Evolutionary conservation across 2,888 invertebrate genomes (phyloP).

Genomic region (Trissolcus japonicus): DNA sequence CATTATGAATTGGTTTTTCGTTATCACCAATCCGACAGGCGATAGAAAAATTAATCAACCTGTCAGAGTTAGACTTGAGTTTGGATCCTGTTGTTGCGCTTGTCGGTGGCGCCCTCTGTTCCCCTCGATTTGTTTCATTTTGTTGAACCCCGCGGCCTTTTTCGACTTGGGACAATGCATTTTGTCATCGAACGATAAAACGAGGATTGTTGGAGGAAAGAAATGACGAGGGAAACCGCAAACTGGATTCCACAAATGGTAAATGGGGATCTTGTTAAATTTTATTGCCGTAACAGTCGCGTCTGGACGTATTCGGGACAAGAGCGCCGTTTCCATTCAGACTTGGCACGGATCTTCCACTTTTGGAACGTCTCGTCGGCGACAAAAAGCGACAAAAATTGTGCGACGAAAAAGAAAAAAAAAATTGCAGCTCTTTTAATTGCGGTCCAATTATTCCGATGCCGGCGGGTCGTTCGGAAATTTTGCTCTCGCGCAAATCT

Average conservation of each 20-base stretch:
- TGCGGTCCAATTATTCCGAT: constrained; percentile 66
- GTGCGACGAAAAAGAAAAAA: neutral
- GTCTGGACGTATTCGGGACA: constrained; percentile 62
- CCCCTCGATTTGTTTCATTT: too few relatives aligned
- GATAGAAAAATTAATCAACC: too few relatives aligned
- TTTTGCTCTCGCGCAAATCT: constrained; percentile 38
- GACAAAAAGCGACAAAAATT: constrained; percentile 53
- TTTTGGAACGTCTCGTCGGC: constrained; percentile 36
- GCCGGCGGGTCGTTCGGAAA: constrained; percentile 11
- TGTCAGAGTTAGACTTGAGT: too few relatives aligned
- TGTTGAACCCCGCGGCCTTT: too few relatives aligned
- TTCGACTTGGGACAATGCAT: too few relatives aligned
- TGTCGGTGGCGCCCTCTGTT: too few relatives aligned
- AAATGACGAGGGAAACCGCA: constrained; percentile 25
- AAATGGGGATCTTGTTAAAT: constrained; percentile 71
- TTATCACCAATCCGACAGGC: too few relatives aligned
- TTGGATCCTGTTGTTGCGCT: too few relatives aligned
- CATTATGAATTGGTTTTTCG: too few relatives aligned
- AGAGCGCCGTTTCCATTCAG: constrained; percentile 65
- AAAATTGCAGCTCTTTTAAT: constrained; percentile 60
- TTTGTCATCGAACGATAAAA: constrained; percentile 1
- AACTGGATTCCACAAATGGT: constrained; percentile 68
- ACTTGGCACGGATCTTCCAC: constrained; percentile 50
- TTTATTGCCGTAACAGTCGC: constrained; percentile 66
- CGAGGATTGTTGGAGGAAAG: constrained; percentile 14